These are phyloP conservation scores for Cecropterus lyciades DNA, from an alignment of 1,140 invertebrate species.

Conservation along the genomic window DNA sequence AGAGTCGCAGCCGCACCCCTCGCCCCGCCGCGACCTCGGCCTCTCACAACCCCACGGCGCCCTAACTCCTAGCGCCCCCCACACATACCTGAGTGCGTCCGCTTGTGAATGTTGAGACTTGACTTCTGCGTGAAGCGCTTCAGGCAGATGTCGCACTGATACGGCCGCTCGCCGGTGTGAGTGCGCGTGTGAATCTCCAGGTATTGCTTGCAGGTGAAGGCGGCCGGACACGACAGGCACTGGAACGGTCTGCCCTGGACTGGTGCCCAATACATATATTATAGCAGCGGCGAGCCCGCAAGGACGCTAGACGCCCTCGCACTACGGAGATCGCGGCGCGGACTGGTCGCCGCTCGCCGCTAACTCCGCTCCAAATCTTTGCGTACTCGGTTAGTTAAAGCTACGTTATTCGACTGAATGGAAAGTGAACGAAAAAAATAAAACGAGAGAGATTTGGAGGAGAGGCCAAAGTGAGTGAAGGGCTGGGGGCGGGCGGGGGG, in stretches of 20 bases:
- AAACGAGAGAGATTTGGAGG: conserved; percentile 60
- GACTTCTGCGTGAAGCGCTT: conserved; percentile 89
- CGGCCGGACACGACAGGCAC: conserved; percentile 89
- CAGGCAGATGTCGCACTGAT: conserved; percentile 89
- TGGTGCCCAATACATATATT: conserved; percentile 83
- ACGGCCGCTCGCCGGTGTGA: conserved; percentile 89
- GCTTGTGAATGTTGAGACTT: conserved; percentile 90
- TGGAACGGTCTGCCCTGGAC: conserved; percentile 87
- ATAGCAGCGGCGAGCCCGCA: conserved; percentile 75
- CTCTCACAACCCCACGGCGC: conserved; percentile 26
- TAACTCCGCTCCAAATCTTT: conserved; percentile 72
- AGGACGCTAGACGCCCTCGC: conserved; percentile 74
- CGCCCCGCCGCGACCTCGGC: conserved; percentile 70
- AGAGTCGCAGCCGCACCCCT: conserved; percentile 6
- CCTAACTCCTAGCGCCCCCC: conserved; percentile 79
- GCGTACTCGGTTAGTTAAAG: conserved; percentile 36
- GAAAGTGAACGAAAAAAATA: conserved; percentile 36
- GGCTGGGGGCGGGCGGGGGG: conserved; percentile 67
- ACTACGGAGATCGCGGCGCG: conserved; percentile 75
- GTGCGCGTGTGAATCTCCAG: conserved; percentile 91
- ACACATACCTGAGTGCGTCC: conserved; percentile 88
- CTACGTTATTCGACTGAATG: conserved; percentile 22
- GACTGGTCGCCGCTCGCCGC: conserved; percentile 78
- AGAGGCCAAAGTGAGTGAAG: conserved; percentile 58
- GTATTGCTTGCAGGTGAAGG: conserved; percentile 89